Conservation (phyloP, 2,797 vertebrate genomes). For the Catostomus latipinnis region DNA sequence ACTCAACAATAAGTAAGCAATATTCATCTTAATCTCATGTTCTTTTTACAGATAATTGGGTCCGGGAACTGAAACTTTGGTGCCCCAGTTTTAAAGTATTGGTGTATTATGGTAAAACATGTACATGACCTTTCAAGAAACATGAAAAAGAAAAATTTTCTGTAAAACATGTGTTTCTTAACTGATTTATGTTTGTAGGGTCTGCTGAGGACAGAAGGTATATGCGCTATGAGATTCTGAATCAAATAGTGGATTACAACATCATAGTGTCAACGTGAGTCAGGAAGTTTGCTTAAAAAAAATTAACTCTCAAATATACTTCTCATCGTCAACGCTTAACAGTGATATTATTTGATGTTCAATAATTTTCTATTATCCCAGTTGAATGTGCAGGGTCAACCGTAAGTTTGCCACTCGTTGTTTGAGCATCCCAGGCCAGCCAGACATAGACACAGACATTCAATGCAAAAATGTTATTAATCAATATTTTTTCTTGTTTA, state of each 20-base stretch:
- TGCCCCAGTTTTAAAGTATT: constrained; percentile 84
- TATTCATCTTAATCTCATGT: neutral
- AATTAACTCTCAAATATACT: neutral
- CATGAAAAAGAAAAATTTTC: neutral
- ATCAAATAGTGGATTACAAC: constrained; percentile 81
- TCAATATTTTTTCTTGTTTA: too few species aligned
- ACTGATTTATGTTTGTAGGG: constrained; percentile 65
- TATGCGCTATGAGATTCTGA: constrained; percentile 80
- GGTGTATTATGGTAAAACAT: constrained; percentile 83
- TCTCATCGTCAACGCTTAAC: too few species aligned
- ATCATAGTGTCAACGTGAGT: constrained; percentile 88
- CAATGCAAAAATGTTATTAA: too few species aligned
- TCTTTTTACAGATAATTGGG: constrained; percentile 84
- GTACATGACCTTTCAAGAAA: neutral
- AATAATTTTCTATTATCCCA: too few species aligned
- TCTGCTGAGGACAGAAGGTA: constrained; percentile 83
- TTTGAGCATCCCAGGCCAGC: too few species aligned
- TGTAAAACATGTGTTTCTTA: constrained; percentile 2
- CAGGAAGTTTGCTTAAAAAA: neutral
- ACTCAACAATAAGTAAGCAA: too few species aligned
- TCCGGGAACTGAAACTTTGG: constrained; percentile 86
- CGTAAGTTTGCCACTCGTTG: too few species aligned
- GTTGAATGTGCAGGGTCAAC: too few species aligned
- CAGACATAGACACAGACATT: too few species aligned
- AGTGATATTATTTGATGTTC: too few species aligned